Evolutionary conservation across 2,113 vertebrate species (phyloP), one percentile per base, ranked within the genome.

Genomic region (Nicator chloris): DNA sequence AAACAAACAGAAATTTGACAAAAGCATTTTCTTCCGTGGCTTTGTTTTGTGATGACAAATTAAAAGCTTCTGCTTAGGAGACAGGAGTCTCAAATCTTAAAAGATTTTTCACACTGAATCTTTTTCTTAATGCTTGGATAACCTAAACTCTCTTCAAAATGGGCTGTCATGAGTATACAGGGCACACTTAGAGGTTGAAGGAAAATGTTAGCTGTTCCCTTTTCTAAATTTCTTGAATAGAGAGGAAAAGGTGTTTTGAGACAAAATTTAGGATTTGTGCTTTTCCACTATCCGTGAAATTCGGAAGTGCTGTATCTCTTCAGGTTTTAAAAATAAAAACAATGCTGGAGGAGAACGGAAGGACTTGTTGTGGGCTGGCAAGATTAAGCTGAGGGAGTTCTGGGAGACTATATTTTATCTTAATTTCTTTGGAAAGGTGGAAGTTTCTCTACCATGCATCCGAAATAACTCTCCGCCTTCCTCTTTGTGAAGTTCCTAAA

Each of bases 371-470:
- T 88, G 72, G 60, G 90, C 56, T 88, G 72, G 71, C 71, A 86
- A 90, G 94, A 91, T 88, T 77, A 70, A 50, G 22, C 71, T 81
- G 82, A 93, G 76, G 79, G 70, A 94, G 68, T 94, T 77, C 57
- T 90, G 50, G 31, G 45, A 90, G 50, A 59, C 75, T 59, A 1
- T 79, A 86, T 95, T 91, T 95, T 90, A 72, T 94, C 88, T 93
- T 88, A 50, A 77, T 90, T 89, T 95, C 70, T 87, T 79, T 80
- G 84, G 73, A 72, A 91, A 92, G 51, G 64, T 95, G 82, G 75
- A 86, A 59, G 54, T 88, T 73, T 82, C 82, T 82, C 60, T 88
- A 47, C 82, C 15, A 10, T 26, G 54, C 5, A 1, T 93, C 71
- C 3, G 3, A 83, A 90, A 80, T 93, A 92, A 85, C 85, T 92